A percentile compares a stretch with the other conserved stretches of the same genome.
Evolutionary conservation across 2,888 invertebrate species (phyloP).

Genomic region (Microplitis deprimator): DNA sequence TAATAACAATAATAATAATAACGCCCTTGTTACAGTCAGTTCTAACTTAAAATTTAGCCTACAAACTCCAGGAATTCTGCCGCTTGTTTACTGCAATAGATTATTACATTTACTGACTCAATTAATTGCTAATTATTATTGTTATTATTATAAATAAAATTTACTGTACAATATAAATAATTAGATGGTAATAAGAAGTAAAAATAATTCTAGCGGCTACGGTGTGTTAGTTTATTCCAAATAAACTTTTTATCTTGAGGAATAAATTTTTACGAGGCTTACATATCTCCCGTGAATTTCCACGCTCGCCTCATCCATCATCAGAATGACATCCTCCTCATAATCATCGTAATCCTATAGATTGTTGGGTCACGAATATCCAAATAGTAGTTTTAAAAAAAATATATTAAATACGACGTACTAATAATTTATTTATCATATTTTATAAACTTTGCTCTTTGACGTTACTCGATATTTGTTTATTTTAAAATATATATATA

Average conservation of each 20-base stretch:
- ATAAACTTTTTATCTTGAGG: slow-evolving; percentile 3
- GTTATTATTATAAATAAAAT: not conserved
- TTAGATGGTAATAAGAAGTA: not conserved
- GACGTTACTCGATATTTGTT: not conserved
- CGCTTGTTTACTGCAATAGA: not conserved
- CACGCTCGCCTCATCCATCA: slow-evolving; percentile 67
- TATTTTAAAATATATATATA: not conserved
- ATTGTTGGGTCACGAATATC: slow-evolving; percentile 43
- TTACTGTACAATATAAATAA: not conserved
- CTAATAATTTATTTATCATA: slow-evolving; percentile 28
- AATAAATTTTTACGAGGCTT: slow-evolving; percentile 54
- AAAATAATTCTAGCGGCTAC: slow-evolving; percentile 34
- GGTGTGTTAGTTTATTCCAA: slow-evolving; percentile 18
- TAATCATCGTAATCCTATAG: slow-evolving; percentile 68
- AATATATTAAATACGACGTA: slow-evolving; percentile 5
- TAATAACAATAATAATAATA: not conserved
- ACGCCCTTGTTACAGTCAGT: not conserved
- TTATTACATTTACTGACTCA: not conserved
- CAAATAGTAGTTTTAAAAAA: slow-evolving; percentile 29
- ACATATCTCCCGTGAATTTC: slow-evolving; percentile 68
- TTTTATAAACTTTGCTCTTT: slow-evolving; percentile 19
- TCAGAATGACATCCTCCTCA: slow-evolving; percentile 66
- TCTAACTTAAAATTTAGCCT: not conserved
- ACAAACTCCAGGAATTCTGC: not conserved
- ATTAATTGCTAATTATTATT: not conserved